Evolutionary conservation across 2,888 invertebrate genomes (phyloP).

Genomic region (Gryllus longicercus): DNA sequence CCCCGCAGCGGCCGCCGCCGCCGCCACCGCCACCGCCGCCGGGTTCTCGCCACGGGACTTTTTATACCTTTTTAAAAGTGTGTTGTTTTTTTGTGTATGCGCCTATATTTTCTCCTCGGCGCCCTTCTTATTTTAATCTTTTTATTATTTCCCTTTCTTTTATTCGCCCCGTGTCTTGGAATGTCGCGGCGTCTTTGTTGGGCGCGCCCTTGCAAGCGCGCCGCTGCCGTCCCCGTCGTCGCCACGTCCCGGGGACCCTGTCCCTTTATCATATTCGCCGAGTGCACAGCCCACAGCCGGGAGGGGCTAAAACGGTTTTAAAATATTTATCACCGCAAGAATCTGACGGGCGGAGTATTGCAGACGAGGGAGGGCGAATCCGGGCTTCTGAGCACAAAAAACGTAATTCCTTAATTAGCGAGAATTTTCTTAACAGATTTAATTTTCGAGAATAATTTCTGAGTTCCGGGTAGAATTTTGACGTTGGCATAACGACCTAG

Average conservation of each 20-base stretch:
- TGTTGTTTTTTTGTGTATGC: slow-evolving; percentile 25
- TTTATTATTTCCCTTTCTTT: slow-evolving; percentile 18
- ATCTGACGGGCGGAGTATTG: slow-evolving; percentile 18
- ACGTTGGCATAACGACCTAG: not conserved
- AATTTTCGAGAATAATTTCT: slow-evolving; percentile 1
- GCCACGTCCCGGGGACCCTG: not conserved
- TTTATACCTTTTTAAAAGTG: slow-evolving; percentile 21
- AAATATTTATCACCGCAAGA: not conserved
- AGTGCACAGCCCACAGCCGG: not conserved
- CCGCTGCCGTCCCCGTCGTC: not conserved
- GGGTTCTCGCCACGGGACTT: slow-evolving; percentile 22
- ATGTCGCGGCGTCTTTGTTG: slow-evolving; percentile 6
- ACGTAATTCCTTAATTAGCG: not conserved
- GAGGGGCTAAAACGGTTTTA: slow-evolving; percentile 18
- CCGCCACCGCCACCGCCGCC: not conserved
- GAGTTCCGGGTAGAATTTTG: not conserved
- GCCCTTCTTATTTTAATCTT: slow-evolving; percentile 18
- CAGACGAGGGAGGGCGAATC: not conserved
- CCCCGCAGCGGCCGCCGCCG: not conserved
- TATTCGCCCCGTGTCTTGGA: slow-evolving; percentile 18
- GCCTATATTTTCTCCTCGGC: not conserved
- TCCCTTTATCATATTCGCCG: slow-evolving; percentile 5
- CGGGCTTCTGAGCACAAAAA: not conserved
- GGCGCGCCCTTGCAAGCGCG: not conserved
- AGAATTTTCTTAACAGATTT: slow-evolving; percentile 4